Evolutionary conservation across 2,797 vertebrate species (phyloP).

Genomic region (Loris lydekkerianus): DNA sequence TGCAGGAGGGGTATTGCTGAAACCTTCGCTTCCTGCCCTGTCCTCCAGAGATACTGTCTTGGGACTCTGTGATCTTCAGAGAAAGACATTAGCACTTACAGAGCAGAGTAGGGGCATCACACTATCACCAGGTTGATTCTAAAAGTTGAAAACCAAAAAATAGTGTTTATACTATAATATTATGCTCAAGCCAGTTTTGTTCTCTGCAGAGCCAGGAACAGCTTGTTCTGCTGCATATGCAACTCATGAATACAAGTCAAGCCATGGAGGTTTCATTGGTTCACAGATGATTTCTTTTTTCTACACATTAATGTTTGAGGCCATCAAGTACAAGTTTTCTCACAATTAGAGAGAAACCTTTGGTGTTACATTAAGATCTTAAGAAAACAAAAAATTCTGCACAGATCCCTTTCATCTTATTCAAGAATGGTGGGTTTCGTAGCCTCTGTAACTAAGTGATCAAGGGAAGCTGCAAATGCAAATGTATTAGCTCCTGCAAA

Average conservation of each 20-base stretch:
- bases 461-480: neutral
- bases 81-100: neutral
- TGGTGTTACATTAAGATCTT: neutral
- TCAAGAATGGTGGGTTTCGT: neutral
- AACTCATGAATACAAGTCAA: neutral
- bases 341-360: neutral
- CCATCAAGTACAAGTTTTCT: neutral
- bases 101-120: fast-evolving
- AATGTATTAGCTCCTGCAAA: neutral
- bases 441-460: neutral
- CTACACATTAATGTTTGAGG: neutral
- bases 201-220: neutral
- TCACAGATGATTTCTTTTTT: neutral
- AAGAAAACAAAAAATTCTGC: neutral
- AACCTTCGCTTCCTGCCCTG: neutral
- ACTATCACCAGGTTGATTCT: neutral
- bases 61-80: neutral
- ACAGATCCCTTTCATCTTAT: neutral
- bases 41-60: neutral
- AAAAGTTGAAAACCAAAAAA: neutral
- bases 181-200: neutral
- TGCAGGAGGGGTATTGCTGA: fast-evolving
- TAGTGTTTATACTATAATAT: neutral
- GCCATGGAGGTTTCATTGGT: neutral
- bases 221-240: neutral